These are phyloP conservation scores for Isaurus tuberculatus DNA, from an alignment of 92 coral and sea anemone species.

Conservation along the genomic window DNA sequence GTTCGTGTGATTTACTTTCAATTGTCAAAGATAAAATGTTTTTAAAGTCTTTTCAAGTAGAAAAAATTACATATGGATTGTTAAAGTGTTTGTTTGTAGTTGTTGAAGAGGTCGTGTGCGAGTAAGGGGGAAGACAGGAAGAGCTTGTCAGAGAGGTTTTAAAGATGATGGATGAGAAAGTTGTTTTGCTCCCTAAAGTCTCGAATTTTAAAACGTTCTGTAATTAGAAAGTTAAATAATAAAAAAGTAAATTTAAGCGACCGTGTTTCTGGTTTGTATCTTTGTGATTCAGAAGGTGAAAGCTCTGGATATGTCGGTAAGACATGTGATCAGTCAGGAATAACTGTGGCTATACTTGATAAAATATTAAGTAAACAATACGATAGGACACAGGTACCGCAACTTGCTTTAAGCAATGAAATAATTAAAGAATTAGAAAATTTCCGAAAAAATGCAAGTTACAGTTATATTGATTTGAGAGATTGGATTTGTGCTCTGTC, in stretches of 20 bases:
- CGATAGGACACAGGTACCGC: neutral
- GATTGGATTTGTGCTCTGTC: conserved; percentile 9
- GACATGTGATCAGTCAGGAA: no score
- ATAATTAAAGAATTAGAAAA: no score
- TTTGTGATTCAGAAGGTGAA: neutral
- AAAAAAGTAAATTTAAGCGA: neutral
- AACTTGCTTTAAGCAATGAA: conserved; percentile 7
- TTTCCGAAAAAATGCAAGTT: conserved; percentile 8
- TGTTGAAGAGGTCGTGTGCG: conserved; percentile 8
- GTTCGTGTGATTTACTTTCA: neutral
- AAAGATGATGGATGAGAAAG: neutral
- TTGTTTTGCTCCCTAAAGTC: neutral
- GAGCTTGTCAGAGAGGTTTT: neutral
- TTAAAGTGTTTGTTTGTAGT: neutral
- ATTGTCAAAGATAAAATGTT: neutral
- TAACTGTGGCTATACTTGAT: no score
- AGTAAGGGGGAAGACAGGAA: neutral
- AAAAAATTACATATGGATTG: neutral
- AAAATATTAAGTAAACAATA: neutral
- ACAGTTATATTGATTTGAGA: no score
- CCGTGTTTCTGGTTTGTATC: neutral
- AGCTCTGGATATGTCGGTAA: neutral
- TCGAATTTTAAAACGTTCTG: conserved; percentile 10
- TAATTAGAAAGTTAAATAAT: neutral
- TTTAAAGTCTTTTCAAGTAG: neutral